Conservation (phyloP, 2,888 invertebrate genomes). For the Agrochola lychnidis region DNA sequence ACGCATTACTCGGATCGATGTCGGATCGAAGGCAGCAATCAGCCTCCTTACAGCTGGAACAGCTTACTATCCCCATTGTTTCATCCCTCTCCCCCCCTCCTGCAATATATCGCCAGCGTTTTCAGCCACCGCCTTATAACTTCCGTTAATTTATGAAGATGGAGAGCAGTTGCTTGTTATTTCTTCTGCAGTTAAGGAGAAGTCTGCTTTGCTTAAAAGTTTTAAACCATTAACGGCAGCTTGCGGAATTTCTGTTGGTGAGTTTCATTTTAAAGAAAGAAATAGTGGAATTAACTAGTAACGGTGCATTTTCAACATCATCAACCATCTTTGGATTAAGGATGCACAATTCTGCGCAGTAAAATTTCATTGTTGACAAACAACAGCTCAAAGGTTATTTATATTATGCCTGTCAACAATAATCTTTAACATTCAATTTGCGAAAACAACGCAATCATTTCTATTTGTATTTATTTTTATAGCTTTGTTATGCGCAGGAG, state of each 20-base stretch:
- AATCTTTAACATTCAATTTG: conserved; percentile 20
- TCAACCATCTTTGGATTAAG: not conserved
- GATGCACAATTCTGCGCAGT: not conserved
- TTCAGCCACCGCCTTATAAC: conserved; percentile 45
- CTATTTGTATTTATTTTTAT: conserved; percentile 61
- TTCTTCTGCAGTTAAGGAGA: conserved; percentile 39
- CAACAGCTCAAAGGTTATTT: conserved; percentile 16
- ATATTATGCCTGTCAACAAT: conserved; percentile 5
- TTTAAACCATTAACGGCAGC: not conserved
- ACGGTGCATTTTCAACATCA: not conserved
- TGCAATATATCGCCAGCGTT: conserved; percentile 64
- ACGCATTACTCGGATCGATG: conserved; percentile 83
- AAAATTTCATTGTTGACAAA: conserved; percentile 13
- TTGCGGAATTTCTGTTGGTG: not conserved
- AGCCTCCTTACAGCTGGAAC: conserved; percentile 76
- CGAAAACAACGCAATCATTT: conserved; percentile 30
- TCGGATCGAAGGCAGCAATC: conserved; percentile 85
- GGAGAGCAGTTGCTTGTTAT: conserved; percentile 20
- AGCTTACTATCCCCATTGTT: conserved; percentile 71
- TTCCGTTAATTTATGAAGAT: conserved; percentile 45
- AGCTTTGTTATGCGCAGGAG: conserved; percentile 73
- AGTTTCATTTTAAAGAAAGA: not conserved
- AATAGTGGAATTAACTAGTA: not conserved
- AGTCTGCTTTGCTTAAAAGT: conserved; percentile 1
- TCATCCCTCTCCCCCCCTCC: conserved; percentile 27